These are phyloP conservation scores for Atrichornis clamosus DNA, from an alignment of 2,113 vertebrate genomes.

Conservation along the genomic window DNA sequence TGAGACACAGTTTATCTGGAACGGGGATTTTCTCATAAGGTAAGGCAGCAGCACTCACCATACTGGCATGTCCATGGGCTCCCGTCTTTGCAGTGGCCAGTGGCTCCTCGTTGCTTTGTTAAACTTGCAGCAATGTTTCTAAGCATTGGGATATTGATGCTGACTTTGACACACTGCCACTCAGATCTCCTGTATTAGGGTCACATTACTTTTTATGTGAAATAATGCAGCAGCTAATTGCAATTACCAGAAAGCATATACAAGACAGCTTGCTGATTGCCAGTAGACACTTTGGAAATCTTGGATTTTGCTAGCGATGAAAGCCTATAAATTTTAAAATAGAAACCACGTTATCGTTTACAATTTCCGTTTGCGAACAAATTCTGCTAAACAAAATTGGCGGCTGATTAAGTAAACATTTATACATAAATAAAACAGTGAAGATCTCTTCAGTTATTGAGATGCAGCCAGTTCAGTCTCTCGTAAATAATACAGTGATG, in stretches of 20 bases:
- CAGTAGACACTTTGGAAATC: conserved; percentile 26
- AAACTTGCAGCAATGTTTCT: not conserved
- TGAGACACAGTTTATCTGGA: not conserved
- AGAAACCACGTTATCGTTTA: conserved; percentile 48
- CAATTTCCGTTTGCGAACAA: conserved; percentile 58
- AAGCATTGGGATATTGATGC: not conserved
- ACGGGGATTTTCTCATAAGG: not conserved
- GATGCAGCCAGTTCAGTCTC: conserved; percentile 55
- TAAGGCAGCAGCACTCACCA: not conserved
- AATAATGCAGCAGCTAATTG: conserved; percentile 37
- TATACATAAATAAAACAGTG: conserved; percentile 65
- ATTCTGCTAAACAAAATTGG: conserved; percentile 54
- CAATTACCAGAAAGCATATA: conserved; percentile 28
- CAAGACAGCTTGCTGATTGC: conserved; percentile 30
- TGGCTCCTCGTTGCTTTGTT: not conserved
- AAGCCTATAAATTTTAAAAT: conserved; percentile 54
- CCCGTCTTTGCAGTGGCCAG: not conserved
- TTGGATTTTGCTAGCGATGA: conserved; percentile 41
- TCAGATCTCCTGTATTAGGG: not conserved
- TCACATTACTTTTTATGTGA: conserved; percentile 6
- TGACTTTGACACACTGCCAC: conserved; percentile 4
- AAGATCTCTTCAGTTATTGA: conserved; percentile 58
- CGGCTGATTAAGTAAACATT: conserved; percentile 67
- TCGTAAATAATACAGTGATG: conserved; percentile 58
- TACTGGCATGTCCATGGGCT: not conserved